Evolutionary conservation across 1,140 invertebrate species (phyloP), one percentile per base, ranked within the genome.

Genomic region (Drosophila albomicans): DNA sequence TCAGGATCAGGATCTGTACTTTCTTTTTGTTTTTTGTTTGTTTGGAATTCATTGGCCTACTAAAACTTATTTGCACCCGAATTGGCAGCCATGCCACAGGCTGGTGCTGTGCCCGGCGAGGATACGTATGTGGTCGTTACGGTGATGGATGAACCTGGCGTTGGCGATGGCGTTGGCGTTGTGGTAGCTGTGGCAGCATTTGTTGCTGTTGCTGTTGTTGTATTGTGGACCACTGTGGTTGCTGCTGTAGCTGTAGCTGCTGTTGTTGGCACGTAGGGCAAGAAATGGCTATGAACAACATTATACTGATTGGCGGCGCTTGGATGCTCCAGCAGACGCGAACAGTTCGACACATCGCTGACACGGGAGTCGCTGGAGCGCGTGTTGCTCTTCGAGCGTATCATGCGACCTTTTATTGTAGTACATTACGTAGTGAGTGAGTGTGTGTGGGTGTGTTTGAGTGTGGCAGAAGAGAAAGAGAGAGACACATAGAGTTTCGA

Each of bases 331-430:
- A 92, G 88, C 65, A 92, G 64, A 45, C 91, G 78, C 49, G 91
- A 92, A 61, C 91, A 91, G 78, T 85, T 92, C 51, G 91, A 92
- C 20, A 88, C 91, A 68, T 92, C 91, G 65, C 91, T 92, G 67
- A 92, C 89, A 46, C 91, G 88, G 51, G 91, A 92, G 52, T 92
- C 91, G 67, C 91, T 92, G 48, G 91, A 92, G 46, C 91, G 86
- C 43, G 91, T 92, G 65, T 92, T 92, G 78, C 91, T 92, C 70
- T 92, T 92, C 20, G 91, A 92, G 46, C 91, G 88, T 77, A 85
- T 92, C 91, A 92, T 92, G 63, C 91, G 91, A 73, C 91, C 91
- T 92, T 80, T 80, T 64, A 46, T 41, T 13, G 13, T 32, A 11
- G 41, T 52, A 30, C 11, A 11, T 52, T 51, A 25, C 32, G 35